Base-by-base conservation (phyloP, 2,113 vertebrate genomes). In the Saguinus midas region DNA sequence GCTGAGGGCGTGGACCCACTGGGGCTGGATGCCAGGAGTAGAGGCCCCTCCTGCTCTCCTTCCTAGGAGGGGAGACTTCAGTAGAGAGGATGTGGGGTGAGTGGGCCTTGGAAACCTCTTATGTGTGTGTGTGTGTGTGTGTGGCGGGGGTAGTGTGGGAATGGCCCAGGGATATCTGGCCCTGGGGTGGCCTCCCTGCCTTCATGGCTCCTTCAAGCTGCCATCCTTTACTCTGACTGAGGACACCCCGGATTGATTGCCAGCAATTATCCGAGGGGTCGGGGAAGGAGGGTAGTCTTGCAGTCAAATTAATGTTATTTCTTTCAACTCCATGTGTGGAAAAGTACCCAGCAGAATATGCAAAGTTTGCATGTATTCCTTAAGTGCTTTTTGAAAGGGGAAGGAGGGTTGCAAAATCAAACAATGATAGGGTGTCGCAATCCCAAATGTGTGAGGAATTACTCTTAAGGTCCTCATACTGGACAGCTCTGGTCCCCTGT, bases 1-100 rank as follows among this genome's bases (percentile, higher is more conserved):
- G 17, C 43, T 43, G 79, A 97, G 93, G 97, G 95, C 91, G 89
- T 93, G 96, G 94, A 45, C n/a, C 20, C 40, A 43, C 68, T 35
- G 37, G 43, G 68, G 85, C 40, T 18, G 9, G 29, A 29, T 87
- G 94, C 97, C 95, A 87, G 92, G 58, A 43, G 27, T 25, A 6
- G 16, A 57, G 91, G 37, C 14, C 43, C 48, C 27, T 91, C 72
- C 89, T 91, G 64, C 35, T 35, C 23, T 90, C 73, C 32, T 82
- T 84, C 92, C 58, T 25, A 57, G 75, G 76, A 96, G 72, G 32
- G 66, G 64, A 57, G 40, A 32, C 27, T 55, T 79, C 16, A 66
- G 57, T 35, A 78, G 80, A 72, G 66, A 85, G 81, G 87, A 79
- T 9, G 35, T 87, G 90, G 80, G 66, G 66, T 58, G 73, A 75